Conservation (phyloP, 2,113 vertebrate genomes). For the Tor tambroides region DNA sequence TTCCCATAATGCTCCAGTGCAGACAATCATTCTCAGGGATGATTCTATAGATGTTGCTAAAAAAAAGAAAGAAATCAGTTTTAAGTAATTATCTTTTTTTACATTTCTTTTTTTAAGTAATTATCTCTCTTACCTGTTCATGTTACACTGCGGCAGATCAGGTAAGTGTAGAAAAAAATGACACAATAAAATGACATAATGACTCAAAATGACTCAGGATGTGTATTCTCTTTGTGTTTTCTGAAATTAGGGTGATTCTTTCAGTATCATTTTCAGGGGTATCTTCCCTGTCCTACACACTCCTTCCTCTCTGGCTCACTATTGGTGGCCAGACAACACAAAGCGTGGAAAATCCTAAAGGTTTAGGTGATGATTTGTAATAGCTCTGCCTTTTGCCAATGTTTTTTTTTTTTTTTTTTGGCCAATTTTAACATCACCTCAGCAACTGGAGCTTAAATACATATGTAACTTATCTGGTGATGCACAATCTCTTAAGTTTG, state of each 20-base stretch:
- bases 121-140: neutral
- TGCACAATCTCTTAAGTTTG: neutral
- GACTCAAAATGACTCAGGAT: conserved; percentile 15
- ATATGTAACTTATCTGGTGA: conserved; percentile 29
- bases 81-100: neutral
- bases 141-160: neutral
- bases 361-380: neutral
- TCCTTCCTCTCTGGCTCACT: neutral
- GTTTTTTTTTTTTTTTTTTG: neutral
- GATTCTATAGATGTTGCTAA: neutral
- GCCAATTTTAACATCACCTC: neutral
- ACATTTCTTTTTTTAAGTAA: neutral
- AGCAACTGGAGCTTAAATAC: neutral
- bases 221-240: neutral
- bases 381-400: neutral
- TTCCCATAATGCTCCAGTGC: conserved; percentile 39
- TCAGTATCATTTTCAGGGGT: conserved; percentile 40
- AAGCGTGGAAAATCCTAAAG: neutral
- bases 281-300: conserved; percentile 31
- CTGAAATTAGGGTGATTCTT: conserved; percentile 5
- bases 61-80: neutral
- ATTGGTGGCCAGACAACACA: neutral
- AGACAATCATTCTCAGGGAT: neutral
- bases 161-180: neutral
- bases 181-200: neutral